Conservation (phyloP, 1,140 invertebrate species). For the Melipona quadrifasciata region DNA sequence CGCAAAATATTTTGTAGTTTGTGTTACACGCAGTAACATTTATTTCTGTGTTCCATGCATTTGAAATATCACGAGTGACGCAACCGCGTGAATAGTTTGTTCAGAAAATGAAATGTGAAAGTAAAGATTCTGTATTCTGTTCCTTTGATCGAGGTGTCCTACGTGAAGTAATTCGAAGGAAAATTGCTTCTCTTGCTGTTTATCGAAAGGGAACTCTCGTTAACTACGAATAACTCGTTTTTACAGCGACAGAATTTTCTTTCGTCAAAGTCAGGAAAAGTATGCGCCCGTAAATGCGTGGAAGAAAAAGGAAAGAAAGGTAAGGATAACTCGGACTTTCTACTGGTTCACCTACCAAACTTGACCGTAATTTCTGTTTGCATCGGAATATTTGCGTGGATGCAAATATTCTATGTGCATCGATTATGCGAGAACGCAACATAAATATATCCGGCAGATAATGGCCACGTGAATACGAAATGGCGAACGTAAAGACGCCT, state of each 20-base stretch:
- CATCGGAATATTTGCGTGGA: conserved; percentile 24
- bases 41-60: too few relatives aligned
- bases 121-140: background rate
- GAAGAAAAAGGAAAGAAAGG: background rate
- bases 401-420: conserved; percentile 34
- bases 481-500: conserved; percentile 66
- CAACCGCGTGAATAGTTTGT: background rate
- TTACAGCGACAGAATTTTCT: background rate
- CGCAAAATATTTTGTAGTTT: background rate
- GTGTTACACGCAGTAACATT: background rate
- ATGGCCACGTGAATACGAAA: conserved; percentile 68
- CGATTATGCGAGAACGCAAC: conserved; percentile 39
- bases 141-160: background rate
- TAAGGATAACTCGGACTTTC: conserved; percentile 51
- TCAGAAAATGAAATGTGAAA: background rate
- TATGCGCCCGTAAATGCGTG: background rate
- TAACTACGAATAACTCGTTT: background rate
- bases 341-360: conserved; percentile 54
- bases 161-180: background rate
- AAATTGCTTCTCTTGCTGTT: background rate
- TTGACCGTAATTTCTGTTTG: conserved; percentile 41
- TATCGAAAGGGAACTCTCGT: too few relatives aligned
- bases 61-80: background rate
- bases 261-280: background rate
- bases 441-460: conserved; percentile 52